Base-by-base conservation (phyloP, 2,797 vertebrate genomes). In the Cossypha polioptera region DNA sequence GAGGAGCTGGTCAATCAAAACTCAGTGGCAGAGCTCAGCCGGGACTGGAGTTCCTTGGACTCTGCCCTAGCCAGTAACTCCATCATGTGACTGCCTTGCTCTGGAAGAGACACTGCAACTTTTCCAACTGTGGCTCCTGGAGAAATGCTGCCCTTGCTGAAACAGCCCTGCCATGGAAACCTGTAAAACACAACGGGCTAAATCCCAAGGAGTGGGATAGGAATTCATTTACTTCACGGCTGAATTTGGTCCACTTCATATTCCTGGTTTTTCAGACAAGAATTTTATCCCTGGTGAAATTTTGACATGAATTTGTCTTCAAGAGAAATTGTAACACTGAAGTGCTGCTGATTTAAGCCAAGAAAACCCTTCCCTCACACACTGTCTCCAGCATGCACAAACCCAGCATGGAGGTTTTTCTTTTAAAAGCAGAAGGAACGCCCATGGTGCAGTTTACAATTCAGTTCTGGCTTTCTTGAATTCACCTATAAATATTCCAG, bases 1-100 rank as follows among this genome's bases (percentile, higher is more conserved):
- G 65, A 96, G 79, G 62, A 80, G 54, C 40, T 72, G 54, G 50
- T 83, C 84, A 91, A 75, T 61, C 91, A 92, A 81, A 86, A 81
- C 40, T 54, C 67, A 50, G 57, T 24, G 65, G 78, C 57, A 79
- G 77, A 82, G 57, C 88, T 85, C 42, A 63, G 78, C 61, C 76
- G 73, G 69, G 69, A 61, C 69, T 65, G 1, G 2, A 84, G 77
- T 26, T 82, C 53, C 81, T 71, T 85, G 81, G 86, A 19, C 65
- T 68, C 13, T 48, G 76, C 81, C 84, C 91, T 45, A n/a, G 84
- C n/a, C 89, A 67, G 4, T n/a, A 73, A 85, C 40, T 25, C 61
- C 55, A 45, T 16, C 87, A 66, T 11, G 58, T 67, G 78, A 90
- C 29, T 74, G 81, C 61, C 88, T 68, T 50, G 48, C 35, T 36